Base-by-base conservation (phyloP, 2,797 vertebrate species). In the Rachycentron canadum region DNA sequence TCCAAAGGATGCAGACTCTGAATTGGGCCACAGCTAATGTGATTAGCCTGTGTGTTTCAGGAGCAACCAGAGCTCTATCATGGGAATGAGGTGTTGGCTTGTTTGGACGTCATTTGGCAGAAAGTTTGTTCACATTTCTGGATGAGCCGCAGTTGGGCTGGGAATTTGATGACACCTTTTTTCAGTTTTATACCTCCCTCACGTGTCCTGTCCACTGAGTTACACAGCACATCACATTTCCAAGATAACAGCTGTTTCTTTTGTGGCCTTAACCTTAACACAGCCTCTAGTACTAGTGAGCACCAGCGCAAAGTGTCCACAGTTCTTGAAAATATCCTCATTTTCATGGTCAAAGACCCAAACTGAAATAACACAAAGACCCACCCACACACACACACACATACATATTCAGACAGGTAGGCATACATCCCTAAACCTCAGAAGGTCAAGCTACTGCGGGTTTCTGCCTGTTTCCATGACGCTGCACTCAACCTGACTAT, bases 381-480 rank as follows among this genome's bases (percentile, higher is more conserved):
- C 3, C 32, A 56, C 59, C 32, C 45, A 26, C 56, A 55, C 28
- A 32, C 21, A 12, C 5, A 49, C 58, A 40, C n/a, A 34, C 28
- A 26, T 28, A 26, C 1, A 4, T 38, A 43, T 25, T n/a, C 40
- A 66, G 19, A 62, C 56, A 61, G 7, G 21, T 17, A 74, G 64
- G 76, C 38, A 17, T 64, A 10, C 8, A 72, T 66, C 38, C 64
- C 28, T 62, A 69, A 74, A 82, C 59, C 69, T 68, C 53, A 79
- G 69, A 87, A 83, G 81, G 82, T 89, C 78, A 84, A 73, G 59
- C 69, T 75, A n/a, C 78, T 66, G 50, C 55, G 61, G 55, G 62
- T 62, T 73, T 75, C 73, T 81, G 73, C 69, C 55, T 40, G 85
- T 91, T 92, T 85, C 88, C 86, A 90, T 87, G 83, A 86, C 83